A percentile compares a stretch with the other conserved stretches of the same genome.
Evolutionary conservation across 2,113 vertebrate species (phyloP).

Genomic region (Antigone vipio): DNA sequence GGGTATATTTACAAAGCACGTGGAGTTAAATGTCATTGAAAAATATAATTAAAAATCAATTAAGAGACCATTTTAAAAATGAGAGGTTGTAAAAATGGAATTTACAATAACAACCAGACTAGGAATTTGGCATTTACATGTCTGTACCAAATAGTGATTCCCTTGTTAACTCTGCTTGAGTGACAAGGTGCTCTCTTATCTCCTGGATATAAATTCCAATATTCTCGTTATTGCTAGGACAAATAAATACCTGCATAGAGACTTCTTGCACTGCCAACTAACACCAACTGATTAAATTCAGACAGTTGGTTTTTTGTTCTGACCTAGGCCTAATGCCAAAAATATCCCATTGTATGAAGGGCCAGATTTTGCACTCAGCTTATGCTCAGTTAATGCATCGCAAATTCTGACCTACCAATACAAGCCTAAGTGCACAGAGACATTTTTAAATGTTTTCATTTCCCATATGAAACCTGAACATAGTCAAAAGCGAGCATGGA

Average conservation of each 20-base stretch:
- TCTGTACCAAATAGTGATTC: slow-evolving; percentile 1
- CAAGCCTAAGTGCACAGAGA: not conserved
- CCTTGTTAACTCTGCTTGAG: slow-evolving; percentile 43
- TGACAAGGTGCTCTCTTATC: slow-evolving; percentile 33
- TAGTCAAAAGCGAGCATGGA: not conserved
- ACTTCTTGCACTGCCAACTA: slow-evolving; percentile 27
- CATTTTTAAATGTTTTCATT: not conserved
- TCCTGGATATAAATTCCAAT: slow-evolving; percentile 36
- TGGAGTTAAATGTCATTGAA: slow-evolving; percentile 42
- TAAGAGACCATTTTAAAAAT: slow-evolving; percentile 37
- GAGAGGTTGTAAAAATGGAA: slow-evolving; percentile 46
- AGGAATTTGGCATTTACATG: slow-evolving; percentile 44
- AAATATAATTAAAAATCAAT: slow-evolving; percentile 61
- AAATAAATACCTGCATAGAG: slow-evolving; percentile 46
- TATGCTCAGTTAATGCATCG: not conserved
- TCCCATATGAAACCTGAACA: not conserved
- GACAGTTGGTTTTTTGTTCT: not conserved
- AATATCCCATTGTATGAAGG: not conserved
- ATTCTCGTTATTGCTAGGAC: slow-evolving; percentile 25
- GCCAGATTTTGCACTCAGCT: not conserved
- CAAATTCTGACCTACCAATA: not conserved
- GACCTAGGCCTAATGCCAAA: slow-evolving; percentile 5
- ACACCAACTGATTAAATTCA: slow-evolving; percentile 47
- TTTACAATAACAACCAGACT: slow-evolving; percentile 42
- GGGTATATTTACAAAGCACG: not conserved